phyloP scores from a whole-genome alignment of 2,113 vertebrate species.

The Gallinago undulata region DNA sequence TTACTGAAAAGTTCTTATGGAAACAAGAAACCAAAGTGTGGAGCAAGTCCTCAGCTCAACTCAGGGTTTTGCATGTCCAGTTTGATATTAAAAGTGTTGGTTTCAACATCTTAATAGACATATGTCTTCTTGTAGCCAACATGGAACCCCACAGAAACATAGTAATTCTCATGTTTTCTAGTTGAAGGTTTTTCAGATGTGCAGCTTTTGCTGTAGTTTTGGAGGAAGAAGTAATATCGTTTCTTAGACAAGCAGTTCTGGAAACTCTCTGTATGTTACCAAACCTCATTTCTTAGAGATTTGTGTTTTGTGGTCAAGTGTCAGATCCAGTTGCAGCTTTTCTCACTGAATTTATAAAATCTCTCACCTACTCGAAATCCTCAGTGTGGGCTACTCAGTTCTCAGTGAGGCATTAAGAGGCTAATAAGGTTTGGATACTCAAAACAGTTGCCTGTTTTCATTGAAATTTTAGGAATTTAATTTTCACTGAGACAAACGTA shows the following conservation, averaged over 20 bases:
- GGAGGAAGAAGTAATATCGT: background rate
- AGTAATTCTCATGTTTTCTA: background rate
- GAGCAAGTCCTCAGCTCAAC: background rate
- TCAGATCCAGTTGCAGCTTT: background rate
- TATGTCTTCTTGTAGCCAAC: rapidly evolving
- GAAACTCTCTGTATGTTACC: background rate
- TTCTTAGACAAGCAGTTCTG: background rate
- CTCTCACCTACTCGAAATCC: background rate
- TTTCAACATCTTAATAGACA: background rate
- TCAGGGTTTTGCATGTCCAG: background rate
- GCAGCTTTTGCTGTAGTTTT: background rate
- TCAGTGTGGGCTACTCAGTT: background rate
- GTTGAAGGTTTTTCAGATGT: background rate
- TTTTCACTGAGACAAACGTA: background rate
- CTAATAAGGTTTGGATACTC: background rate
- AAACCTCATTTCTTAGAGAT: background rate
- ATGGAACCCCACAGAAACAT: background rate
- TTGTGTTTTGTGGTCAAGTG: background rate
- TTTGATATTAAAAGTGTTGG: background rate
- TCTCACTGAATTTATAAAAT: background rate
- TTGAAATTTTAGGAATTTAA: background rate
- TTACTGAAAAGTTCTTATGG: background rate
- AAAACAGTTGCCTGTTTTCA: background rate
- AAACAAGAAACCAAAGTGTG: background rate
- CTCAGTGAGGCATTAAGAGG: background rate